phyloP scores from a whole-genome alignment of 2,797 vertebrate genomes.

The Acanthis flammea region DNA sequence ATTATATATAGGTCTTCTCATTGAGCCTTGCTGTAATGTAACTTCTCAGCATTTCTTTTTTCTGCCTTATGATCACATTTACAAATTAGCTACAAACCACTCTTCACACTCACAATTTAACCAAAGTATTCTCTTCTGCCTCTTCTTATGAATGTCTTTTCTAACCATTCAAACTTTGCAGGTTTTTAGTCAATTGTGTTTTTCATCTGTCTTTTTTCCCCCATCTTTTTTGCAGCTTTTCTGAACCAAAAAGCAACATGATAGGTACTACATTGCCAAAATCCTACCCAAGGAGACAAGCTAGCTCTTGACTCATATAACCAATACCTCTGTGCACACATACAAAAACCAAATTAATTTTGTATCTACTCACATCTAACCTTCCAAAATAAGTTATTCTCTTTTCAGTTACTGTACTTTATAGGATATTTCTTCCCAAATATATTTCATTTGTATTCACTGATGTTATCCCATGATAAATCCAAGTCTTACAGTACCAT shows the following conservation, averaged over 20 bases:
- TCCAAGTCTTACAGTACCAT: neutral
- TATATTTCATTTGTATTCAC: neutral
- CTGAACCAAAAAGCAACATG: neutral
- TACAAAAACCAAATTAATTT: neutral
- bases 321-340: neutral
- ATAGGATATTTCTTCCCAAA: neutral
- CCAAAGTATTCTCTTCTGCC: neutral
- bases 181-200: neutral
- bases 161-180: neutral
- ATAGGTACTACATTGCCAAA: neutral
- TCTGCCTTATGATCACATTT: neutral
- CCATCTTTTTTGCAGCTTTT: neutral
- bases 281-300: neutral
- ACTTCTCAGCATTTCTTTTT: neutral
- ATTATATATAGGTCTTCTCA: neutral
- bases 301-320: neutral
- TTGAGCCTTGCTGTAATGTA: neutral
- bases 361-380: neutral
- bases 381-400: neutral
- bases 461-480: neutral
- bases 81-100: neutral
- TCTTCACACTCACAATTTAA: neutral
- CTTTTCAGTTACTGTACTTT: neutral
- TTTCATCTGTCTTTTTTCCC: neutral
- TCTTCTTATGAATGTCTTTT: neutral